phyloP scores from a whole-genome alignment of 2,113 vertebrate species.

The Ceyx melanurus region DNA sequence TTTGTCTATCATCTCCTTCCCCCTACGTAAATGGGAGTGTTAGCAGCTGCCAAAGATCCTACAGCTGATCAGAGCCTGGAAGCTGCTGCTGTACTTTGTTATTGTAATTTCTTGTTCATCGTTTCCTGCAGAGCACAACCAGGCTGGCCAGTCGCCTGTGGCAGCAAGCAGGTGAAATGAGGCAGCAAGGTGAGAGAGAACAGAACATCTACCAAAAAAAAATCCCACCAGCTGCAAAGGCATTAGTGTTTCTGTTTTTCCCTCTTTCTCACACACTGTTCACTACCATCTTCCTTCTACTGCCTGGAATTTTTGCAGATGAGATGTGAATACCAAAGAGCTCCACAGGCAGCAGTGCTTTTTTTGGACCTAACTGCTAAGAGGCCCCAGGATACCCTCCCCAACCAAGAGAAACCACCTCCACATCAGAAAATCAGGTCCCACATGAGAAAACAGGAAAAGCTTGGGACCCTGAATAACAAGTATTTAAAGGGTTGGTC shows the following conservation, averaged over 20 bases:
- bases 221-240: background rate
- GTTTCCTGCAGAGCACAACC: conserved; percentile 19
- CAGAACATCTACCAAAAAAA: background rate
- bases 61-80: background rate
- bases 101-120: conserved; percentile 36
- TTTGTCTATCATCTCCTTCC: background rate
- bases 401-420: background rate
- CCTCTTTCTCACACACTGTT: background rate
- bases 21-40: background rate
- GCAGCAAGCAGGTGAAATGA: conserved; percentile 29
- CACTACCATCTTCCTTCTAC: background rate
- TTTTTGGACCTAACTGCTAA: background rate
- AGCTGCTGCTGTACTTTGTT: conserved; percentile 39
- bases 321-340: conserved; percentile 2
- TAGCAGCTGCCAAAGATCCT: background rate
- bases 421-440: background rate
- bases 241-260: background rate
- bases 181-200: conserved; percentile 32
- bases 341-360: background rate
- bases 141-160: background rate
- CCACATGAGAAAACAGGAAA: background rate
- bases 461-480: background rate
- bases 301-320: background rate
- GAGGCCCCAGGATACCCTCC: background rate
- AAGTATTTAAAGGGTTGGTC: background rate